Conservation (phyloP, 1,140 invertebrate species). For the Drosophila neocordata region DNA sequence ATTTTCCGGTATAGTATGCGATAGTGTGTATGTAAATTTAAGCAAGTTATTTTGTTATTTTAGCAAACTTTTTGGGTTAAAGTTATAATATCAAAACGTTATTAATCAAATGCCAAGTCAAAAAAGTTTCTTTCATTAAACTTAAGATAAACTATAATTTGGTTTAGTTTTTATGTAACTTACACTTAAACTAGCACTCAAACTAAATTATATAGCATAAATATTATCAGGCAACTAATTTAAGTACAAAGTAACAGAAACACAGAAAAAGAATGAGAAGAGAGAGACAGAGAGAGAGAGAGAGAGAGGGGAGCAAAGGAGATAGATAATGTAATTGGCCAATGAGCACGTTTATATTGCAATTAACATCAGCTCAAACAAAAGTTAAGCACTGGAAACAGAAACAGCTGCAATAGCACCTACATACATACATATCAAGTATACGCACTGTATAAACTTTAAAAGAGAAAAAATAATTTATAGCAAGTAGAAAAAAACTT, state of each 20-base stretch:
- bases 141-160: constrained; percentile 2
- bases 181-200: not conserved
- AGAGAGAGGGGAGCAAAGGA: not conserved
- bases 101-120: not conserved
- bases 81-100: not conserved
- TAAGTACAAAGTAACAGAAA: not conserved
- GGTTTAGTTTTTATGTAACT: not conserved
- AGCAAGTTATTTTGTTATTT: not conserved
- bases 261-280: not conserved
- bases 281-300: not conserved
- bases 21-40: no score
- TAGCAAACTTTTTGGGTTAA: no score
- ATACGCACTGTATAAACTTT: constrained; percentile 31
- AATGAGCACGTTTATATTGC: constrained; percentile 24
- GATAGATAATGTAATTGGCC: constrained; percentile 31
- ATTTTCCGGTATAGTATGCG: no score
- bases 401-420: constrained; percentile 39
- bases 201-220: not conserved
- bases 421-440: constrained; percentile 19
- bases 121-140: constrained; percentile 4
- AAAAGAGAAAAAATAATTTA: not conserved
- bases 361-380: constrained; percentile 40
- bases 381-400: constrained; percentile 25
- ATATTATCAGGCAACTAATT: constrained; percentile 8
- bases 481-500: constrained; percentile 17